Percentiles rank a stretch among this genome's conserved stretches.
These are phyloP conservation scores for Amphilophus citrinellus DNA, from an alignment of 2,113 vertebrate species.

Conservation along the genomic window DNA sequence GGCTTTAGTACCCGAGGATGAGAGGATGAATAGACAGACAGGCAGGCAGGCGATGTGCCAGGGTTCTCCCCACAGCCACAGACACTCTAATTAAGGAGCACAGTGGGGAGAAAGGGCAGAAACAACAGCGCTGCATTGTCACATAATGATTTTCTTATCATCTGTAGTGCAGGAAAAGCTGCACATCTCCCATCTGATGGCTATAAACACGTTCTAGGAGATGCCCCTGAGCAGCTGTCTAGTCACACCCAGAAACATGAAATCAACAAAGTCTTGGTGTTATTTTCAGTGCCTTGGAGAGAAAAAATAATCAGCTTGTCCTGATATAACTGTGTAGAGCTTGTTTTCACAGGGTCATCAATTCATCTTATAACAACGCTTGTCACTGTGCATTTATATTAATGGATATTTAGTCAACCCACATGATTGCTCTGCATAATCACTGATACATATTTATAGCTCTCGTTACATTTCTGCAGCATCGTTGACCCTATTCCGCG, in stretches of 20 bases:
- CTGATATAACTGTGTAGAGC: slow-evolving; percentile 2
- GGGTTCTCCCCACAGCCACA: slow-evolving; percentile 64
- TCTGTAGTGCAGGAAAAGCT: slow-evolving; percentile 54
- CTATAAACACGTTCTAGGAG: slow-evolving; percentile 1
- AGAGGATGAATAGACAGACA: slow-evolving; percentile 48
- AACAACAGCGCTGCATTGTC: slow-evolving; percentile 67
- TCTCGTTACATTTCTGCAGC: slow-evolving; percentile 36
- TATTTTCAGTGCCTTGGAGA: slow-evolving; percentile 18
- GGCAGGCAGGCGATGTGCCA: slow-evolving; percentile 60
- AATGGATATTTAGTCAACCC: slow-evolving; percentile 48
- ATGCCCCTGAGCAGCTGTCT: slow-evolving; percentile 27
- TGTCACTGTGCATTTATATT: slow-evolving; percentile 15
- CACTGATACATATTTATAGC: slow-evolving; percentile 55
- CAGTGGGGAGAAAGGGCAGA: slow-evolving; percentile 64
- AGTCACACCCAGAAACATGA: slow-evolving; percentile 31
- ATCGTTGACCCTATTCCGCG: slow-evolving; percentile 19
- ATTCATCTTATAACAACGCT: slow-evolving; percentile 24
- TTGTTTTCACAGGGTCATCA: slow-evolving; percentile 29
- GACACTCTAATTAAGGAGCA: slow-evolving; percentile 79
- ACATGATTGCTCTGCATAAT: slow-evolving; percentile 46
- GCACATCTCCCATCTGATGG: slow-evolving; percentile 38
- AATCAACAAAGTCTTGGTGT: slow-evolving; percentile 21
- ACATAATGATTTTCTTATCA: slow-evolving; percentile 72
- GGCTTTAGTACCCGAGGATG: slow-evolving; percentile 43
- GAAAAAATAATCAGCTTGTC: background rate